These are phyloP conservation scores for Sorex maritimensis DNA, from an alignment of 2,797 vertebrate species.

Conservation along the genomic window DNA sequence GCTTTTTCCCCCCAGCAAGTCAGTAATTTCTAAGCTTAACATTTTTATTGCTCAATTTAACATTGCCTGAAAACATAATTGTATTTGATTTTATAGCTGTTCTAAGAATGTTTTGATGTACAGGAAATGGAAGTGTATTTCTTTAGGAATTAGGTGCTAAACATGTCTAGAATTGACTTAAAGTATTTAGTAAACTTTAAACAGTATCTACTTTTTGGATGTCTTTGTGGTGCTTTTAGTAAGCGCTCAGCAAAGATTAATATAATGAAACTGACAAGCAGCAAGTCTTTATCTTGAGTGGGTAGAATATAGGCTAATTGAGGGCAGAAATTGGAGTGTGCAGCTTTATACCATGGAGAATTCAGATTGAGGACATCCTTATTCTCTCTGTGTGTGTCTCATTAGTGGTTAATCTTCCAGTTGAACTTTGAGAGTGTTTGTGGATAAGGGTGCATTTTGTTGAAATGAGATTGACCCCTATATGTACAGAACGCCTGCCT, in stretches of 20 bases:
- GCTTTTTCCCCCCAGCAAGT: background rate
- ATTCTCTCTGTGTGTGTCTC: background rate
- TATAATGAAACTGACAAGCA: background rate
- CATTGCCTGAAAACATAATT: slow-evolving; percentile 64
- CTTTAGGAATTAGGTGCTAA: slow-evolving; percentile 66
- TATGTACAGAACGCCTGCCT: slow-evolving; percentile 42
- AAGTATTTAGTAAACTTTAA: slow-evolving; percentile 55
- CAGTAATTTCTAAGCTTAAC: slow-evolving; percentile 51
- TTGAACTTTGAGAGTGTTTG: background rate
- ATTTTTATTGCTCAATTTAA: slow-evolving; percentile 73
- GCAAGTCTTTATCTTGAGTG: background rate
- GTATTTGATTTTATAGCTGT: slow-evolving; percentile 63
- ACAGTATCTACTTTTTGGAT: slow-evolving; percentile 1
- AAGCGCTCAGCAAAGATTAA: slow-evolving; percentile 26
- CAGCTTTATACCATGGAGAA: background rate
- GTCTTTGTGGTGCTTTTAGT: background rate
- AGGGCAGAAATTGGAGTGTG: background rate
- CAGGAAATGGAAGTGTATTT: slow-evolving; percentile 59
- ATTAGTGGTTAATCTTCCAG: background rate
- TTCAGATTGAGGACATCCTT: background rate
- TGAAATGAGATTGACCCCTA: slow-evolving; percentile 50
- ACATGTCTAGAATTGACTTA: slow-evolving; percentile 46
- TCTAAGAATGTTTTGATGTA: slow-evolving; percentile 65
- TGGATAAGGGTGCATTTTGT: background rate
- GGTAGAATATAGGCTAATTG: background rate